Conservation (phyloP, 2,888 invertebrate genomes). For the Acronicta alni region DNA sequence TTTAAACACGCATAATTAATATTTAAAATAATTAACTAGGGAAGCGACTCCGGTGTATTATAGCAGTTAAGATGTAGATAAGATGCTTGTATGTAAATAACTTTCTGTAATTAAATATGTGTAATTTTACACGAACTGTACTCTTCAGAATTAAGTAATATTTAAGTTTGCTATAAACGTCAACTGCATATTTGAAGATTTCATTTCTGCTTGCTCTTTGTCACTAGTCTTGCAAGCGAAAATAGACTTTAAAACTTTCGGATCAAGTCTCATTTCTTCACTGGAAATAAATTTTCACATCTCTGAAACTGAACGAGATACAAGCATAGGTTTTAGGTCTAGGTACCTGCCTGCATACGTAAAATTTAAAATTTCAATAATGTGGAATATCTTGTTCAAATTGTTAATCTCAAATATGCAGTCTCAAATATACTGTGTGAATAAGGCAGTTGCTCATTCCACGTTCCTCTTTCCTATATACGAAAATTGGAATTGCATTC, state of each 20-base stretch:
- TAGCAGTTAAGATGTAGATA: not conserved
- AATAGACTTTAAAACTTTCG: too few species aligned
- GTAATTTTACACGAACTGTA: slow-evolving; percentile 2
- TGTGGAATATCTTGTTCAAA: too few species aligned
- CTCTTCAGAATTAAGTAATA: not conserved
- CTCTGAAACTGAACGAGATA: too few species aligned
- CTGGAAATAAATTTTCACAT: not conserved
- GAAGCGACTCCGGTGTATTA: not conserved
- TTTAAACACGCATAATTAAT: not conserved
- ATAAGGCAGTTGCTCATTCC: too few species aligned
- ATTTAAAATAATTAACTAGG: not conserved
- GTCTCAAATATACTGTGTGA: too few species aligned
- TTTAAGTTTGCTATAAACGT: not conserved
- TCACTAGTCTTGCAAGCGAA: too few species aligned
- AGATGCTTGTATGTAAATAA: not conserved
- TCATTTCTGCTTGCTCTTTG: not conserved
- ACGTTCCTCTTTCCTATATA: too few species aligned
- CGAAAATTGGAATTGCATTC: too few species aligned
- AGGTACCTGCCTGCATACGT: too few species aligned
- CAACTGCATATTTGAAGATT: not conserved
- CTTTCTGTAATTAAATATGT: not conserved
- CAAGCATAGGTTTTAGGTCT: too few species aligned
- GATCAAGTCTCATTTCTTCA: not conserved
- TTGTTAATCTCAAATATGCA: too few species aligned
- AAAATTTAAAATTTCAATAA: too few species aligned